Evolutionary conservation across 2,797 vertebrate genomes (phyloP).

Genomic region (Smutsia gigantea): DNA sequence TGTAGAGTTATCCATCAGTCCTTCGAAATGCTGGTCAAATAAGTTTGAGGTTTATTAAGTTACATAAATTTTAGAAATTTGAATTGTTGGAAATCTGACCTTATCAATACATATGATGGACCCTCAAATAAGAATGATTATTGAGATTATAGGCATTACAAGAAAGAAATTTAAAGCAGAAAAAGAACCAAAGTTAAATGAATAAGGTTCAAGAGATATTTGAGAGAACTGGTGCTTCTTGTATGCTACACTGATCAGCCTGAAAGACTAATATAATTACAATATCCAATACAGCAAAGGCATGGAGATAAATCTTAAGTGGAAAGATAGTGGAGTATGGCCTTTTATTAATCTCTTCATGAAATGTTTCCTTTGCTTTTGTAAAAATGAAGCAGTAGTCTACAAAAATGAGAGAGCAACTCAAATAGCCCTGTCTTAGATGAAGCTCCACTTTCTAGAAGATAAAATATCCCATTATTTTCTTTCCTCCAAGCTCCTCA

Average conservation of each 20-base stretch:
- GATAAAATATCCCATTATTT: constrained; percentile 19
- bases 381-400: constrained; percentile 33
- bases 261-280: constrained; percentile 35
- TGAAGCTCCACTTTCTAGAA: neutral
- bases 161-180: neutral
- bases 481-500: constrained; percentile 18
- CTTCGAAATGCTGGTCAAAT: neutral
- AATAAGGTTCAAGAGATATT: neutral
- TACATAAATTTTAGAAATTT: neutral
- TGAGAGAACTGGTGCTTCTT: rapidly evolving
- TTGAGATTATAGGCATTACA: neutral
- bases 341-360: neutral
- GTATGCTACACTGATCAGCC: neutral
- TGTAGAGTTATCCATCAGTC: neutral
- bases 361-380: constrained; percentile 45
- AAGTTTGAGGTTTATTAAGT: neutral
- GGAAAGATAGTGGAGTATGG: neutral
- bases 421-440: neutral
- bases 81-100: neutral
- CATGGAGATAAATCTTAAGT: neutral
- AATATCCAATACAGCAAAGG: neutral
- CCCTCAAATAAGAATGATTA: neutral
- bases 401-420: constrained; percentile 39
- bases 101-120: neutral
- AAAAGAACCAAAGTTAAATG: neutral